Percentiles rank a stretch among this genome's conserved stretches.
These are phyloP conservation scores for Myotis lucifugus DNA, from an alignment of 2,113 vertebrate genomes.

Conservation along the genomic window DNA sequence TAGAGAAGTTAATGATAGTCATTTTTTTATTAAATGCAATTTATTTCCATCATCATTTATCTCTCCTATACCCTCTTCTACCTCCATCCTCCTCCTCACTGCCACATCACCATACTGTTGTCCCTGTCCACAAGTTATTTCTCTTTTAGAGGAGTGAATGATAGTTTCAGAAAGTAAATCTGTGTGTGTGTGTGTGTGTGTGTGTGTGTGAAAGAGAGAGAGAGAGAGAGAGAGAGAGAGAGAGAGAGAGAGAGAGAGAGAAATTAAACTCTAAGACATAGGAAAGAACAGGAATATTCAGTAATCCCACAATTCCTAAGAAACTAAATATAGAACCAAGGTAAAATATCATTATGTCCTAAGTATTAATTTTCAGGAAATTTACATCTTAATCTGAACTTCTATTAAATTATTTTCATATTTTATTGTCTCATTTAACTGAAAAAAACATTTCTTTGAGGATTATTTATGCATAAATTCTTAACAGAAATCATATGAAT, in stretches of 20 bases:
- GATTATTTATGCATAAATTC: background rate
- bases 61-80: background rate
- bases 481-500: background rate
- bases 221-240: background rate
- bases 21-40: background rate
- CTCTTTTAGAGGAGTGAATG: background rate
- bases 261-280: background rate
- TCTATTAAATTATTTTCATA: background rate
- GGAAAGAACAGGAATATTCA: background rate
- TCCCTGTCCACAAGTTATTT: background rate
- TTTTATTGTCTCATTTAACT: background rate
- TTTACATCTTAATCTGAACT: slow-evolving; percentile 6
- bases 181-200: background rate
- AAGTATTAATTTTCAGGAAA: background rate
- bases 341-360: background rate
- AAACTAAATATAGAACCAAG: background rate
- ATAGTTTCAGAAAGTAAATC: slow-evolving; percentile 5
- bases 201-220: background rate
- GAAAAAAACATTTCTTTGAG: background rate
- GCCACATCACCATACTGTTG: background rate
- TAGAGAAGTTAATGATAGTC: background rate
- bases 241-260: background rate
- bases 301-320: background rate
- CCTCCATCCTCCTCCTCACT: background rate
- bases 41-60: background rate